Evolutionary conservation across 2,113 vertebrate species (phyloP).

Genomic region (Hyperopisus bebe): DNA sequence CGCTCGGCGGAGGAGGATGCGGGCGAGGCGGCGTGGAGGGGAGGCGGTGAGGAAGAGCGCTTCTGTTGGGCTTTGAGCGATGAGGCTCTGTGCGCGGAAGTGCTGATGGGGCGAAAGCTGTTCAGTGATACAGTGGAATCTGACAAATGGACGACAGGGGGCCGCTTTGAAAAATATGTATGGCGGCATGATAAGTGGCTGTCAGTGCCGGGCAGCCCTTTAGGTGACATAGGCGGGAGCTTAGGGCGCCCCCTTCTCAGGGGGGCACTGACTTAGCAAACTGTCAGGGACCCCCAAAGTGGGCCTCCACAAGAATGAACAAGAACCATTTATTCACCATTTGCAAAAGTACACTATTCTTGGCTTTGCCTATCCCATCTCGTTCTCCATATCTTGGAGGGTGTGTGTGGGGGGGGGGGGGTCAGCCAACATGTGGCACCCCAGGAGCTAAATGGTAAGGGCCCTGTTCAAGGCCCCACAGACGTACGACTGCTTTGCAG

Average conservation of each 20-base stretch:
- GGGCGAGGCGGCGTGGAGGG: background rate
- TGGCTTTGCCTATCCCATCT: background rate
- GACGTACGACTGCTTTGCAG: background rate
- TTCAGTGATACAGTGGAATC: background rate
- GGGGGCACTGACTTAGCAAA: background rate
- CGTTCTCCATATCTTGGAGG: background rate
- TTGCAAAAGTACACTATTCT: background rate
- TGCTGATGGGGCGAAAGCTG: background rate
- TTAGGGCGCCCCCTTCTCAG: background rate
- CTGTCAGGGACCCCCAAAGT: background rate
- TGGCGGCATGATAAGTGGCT: background rate
- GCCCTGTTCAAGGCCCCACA: background rate
- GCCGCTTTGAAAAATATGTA: background rate
- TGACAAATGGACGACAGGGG: constrained; percentile 2
- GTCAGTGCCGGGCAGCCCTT: background rate
- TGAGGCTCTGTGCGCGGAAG: background rate
- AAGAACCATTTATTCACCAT: background rate
- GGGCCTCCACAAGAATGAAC: background rate
- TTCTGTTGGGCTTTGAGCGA: background rate
- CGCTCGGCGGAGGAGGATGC: background rate
- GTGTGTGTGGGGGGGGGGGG: background rate
- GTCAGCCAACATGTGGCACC: background rate
- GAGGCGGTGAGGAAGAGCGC: too few relatives aligned
- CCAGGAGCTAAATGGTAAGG: background rate
- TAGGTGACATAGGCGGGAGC: background rate